Evolutionary conservation across 1,140 invertebrate genomes (phyloP), one percentile per base, ranked within the genome.

Genomic region (Drosophila triauraria): DNA sequence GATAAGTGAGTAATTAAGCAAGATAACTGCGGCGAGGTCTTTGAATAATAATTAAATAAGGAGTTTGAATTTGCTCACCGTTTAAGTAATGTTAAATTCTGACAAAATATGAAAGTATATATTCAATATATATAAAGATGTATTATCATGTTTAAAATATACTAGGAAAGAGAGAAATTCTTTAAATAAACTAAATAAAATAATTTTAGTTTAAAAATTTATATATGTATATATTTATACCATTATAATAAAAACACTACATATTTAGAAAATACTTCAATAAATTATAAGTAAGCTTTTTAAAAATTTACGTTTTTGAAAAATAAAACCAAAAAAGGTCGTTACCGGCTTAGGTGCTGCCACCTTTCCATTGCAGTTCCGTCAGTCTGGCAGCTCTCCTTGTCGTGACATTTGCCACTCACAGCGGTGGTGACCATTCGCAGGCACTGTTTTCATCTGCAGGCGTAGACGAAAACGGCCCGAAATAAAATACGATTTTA

Each of bases 401-500:
- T 17, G 30, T 4, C 17, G 32, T 7, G 32, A n/a, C 30, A 42
- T 27, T 57, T 42, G 38, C 23, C 54, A 27, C 1, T 9, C n/a
- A 42, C 12, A 27, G 38, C 20, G 23, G 35, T 57, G 3, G 38
- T 46, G 17, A 46, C 47, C 42, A 59, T 59, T 59, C 25, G 43
- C 57, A 60, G 57, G 43, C 43, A 60, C 58, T 47, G 58, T 60
- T 60, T 60, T 60, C 43, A 48, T 61, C 58, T 60, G 57, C 63
- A 46, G 44, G 46, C 38, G 47, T 27, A 42, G 67, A 68, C 32
- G 62, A 70, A 68, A 70, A 53, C 65, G 20, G 47, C 8, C 44
- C 44, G 25, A 47, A 69, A 69, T 70, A 40, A 68, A 69, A 69
- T 53, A 56, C 40, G 47, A 64, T 43, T 68, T 70, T 68, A 68